phyloP scores from a whole-genome alignment of 2,797 vertebrate species.

The Hoplostethus atlanticus region DNA sequence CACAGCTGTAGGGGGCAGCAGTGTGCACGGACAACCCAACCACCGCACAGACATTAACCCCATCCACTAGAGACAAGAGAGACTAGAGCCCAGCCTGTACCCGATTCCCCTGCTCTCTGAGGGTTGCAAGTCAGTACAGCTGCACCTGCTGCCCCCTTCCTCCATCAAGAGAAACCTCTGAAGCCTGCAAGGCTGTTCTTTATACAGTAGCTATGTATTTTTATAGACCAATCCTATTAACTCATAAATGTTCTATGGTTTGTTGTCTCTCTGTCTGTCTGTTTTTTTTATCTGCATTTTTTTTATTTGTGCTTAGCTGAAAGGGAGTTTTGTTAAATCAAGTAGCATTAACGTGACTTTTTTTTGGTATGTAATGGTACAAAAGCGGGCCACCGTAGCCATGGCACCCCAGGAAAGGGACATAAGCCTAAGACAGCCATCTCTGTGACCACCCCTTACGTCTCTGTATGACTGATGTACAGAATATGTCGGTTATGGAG shows the following conservation, averaged over 20 bases:
- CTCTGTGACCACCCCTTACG: constrained; percentile 46
- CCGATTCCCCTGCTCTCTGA: constrained; percentile 51
- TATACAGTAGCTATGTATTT: constrained; percentile 84
- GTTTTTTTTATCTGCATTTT: constrained; percentile 74
- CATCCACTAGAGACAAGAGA: constrained; percentile 90
- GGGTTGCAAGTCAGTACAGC: constrained; percentile 32
- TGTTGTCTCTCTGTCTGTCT: constrained; percentile 70
- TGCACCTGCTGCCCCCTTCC: constrained; percentile 13
- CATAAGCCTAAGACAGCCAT: constrained; percentile 47
- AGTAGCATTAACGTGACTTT: constrained; percentile 84
- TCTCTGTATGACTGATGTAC: constrained; percentile 53
- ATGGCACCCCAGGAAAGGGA: constrained; percentile 48
- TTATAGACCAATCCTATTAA: constrained; percentile 79
- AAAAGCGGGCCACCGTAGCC: constrained; percentile 67
- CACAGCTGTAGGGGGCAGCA: constrained; percentile 90
- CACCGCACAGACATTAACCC: constrained; percentile 99
- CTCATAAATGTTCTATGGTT: constrained; percentile 62
- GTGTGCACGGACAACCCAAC: constrained; percentile 92
- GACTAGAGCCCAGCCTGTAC: constrained; percentile 46
- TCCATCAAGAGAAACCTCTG: constrained; percentile 84
- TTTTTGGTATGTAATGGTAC: constrained; percentile 89
- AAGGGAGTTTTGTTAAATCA: constrained; percentile 89
- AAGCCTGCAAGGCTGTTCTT: constrained; percentile 87
- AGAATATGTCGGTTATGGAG: constrained; percentile 32
- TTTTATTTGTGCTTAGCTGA: constrained; percentile 83